Percentiles rank a stretch among this genome's conserved stretches.
These are phyloP conservation scores for Holothuria leucospilota DNA, from an alignment of 53 echinoderm and acorn worm genomes.

Conservation along the genomic window DNA sequence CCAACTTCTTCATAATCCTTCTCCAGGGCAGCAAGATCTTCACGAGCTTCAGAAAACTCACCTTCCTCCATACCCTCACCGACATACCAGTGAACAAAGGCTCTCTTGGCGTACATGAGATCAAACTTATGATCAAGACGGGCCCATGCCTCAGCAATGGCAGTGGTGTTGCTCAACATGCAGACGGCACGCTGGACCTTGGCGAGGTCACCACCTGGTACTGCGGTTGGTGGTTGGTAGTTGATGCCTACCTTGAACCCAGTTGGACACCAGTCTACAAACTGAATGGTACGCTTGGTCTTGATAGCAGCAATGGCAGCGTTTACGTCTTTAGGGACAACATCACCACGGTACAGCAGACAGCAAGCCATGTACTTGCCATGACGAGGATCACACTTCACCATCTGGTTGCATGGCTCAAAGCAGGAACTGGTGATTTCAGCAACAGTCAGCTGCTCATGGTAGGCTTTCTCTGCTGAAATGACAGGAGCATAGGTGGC, in stretches of 20 bases:
- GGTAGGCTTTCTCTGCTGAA: slow-evolving; percentile 94
- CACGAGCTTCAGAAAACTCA: slow-evolving; percentile 95
- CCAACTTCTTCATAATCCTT: slow-evolving; percentile 86
- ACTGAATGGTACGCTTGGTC: slow-evolving; percentile 97
- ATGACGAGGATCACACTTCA: slow-evolving; percentile 94
- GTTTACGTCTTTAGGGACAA: slow-evolving; percentile 93
- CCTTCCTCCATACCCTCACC: slow-evolving; percentile 99
- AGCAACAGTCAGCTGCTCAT: slow-evolving; percentile 86
- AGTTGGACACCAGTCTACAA: slow-evolving; percentile 99
- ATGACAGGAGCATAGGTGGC: slow-evolving; percentile 93
- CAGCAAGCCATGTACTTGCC: slow-evolving; percentile 98
- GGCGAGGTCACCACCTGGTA: slow-evolving; percentile 96
- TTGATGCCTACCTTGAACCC: slow-evolving; percentile 99
- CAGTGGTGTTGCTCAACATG: slow-evolving; percentile 99
- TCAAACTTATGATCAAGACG: slow-evolving; percentile 71
- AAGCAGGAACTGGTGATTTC: slow-evolving; percentile 91
- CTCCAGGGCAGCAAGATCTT: slow-evolving; percentile 94
- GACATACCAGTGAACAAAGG: slow-evolving; percentile 97
- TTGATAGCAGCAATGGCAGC: slow-evolving; percentile 93
- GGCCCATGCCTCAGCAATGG: slow-evolving; percentile 94
- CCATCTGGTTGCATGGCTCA: slow-evolving; percentile 94
- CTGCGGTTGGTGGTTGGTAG: slow-evolving; percentile 96
- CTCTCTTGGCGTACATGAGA: slow-evolving; percentile 98
- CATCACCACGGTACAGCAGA: slow-evolving; percentile 89
- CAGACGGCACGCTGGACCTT: slow-evolving; percentile 99